These are phyloP conservation scores for Amblyjoppa proteus DNA, from an alignment of 2,888 invertebrate genomes.

Conservation along the genomic window DNA sequence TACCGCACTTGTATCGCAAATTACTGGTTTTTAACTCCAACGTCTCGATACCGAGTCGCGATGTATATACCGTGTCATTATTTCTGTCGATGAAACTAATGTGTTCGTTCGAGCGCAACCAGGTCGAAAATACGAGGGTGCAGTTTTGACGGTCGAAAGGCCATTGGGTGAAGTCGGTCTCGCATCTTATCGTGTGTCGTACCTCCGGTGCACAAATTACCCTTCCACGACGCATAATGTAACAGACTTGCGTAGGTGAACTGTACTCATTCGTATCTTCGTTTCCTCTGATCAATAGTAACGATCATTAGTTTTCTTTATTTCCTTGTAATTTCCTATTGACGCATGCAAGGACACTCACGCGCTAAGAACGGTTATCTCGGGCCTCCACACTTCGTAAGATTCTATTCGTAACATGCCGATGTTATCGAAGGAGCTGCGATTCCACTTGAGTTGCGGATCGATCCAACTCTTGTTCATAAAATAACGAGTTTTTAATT, in stretches of 20 bases:
- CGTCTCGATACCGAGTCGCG: background rate
- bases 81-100: conserved; percentile 84
- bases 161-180: conserved; percentile 84
- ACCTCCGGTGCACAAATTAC: conserved; percentile 88
- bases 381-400: conserved; percentile 12
- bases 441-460: conserved; percentile 9
- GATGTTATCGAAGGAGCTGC: conserved; percentile 14
- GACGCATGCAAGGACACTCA: background rate
- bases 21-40: conserved; percentile 56
- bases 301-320: background rate
- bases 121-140: background rate
- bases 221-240: conserved; percentile 86
- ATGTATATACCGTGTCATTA: conserved; percentile 11
- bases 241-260: conserved; percentile 84
- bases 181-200: conserved; percentile 87
- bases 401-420: background rate
- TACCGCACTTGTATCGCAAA: no score
- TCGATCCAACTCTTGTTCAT: background rate
- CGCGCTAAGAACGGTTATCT: conserved; percentile 18
- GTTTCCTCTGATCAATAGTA: background rate
- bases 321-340: background rate
- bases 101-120: conserved; percentile 86
- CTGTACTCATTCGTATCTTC: conserved; percentile 47
- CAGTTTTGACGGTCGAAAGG: conserved; percentile 15
- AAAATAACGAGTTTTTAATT: background rate